phyloP scores from a whole-genome alignment of 2,888 invertebrate genomes.

The Anoplius nigerrimus region DNA sequence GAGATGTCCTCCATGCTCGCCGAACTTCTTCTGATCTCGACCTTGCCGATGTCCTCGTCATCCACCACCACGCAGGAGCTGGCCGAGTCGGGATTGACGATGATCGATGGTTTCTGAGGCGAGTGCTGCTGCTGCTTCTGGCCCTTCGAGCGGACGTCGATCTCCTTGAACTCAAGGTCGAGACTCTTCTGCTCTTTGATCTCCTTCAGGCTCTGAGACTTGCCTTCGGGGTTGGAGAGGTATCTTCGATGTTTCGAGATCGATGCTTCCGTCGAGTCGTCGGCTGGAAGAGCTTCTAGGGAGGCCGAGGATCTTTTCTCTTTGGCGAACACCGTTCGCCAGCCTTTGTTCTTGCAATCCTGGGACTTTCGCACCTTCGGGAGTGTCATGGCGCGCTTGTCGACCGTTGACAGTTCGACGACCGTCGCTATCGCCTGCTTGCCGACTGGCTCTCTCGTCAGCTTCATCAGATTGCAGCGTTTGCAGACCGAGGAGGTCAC shows the following conservation, averaged over 20 bases:
- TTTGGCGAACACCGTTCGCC: constrained; percentile 71
- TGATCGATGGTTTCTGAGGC: constrained; percentile 62
- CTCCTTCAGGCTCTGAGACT: constrained; percentile 46
- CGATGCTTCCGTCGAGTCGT: constrained; percentile 38
- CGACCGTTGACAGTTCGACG: constrained; percentile 55
- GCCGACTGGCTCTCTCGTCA: constrained; percentile 40
- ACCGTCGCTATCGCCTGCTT: constrained; percentile 52
- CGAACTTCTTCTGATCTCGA: constrained; percentile 71
- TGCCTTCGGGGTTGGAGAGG: constrained; percentile 69
- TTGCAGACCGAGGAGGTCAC: constrained; percentile 58
- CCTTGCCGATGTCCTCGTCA: constrained; percentile 61
- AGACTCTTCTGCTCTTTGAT: constrained; percentile 40
- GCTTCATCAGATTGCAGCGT: constrained; percentile 64
- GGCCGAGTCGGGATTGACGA: constrained; percentile 55
- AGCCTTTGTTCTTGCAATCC: constrained; percentile 68
- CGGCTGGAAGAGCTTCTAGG: constrained; percentile 64
- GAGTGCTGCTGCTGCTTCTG: neutral
- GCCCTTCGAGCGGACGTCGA: constrained; percentile 55
- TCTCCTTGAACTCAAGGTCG: constrained; percentile 63
- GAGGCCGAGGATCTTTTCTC: constrained; percentile 71
- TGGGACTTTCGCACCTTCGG: constrained; percentile 69
- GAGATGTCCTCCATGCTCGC: constrained; percentile 74
- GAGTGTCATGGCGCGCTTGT: constrained; percentile 71
- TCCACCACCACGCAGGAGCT: constrained; percentile 50
- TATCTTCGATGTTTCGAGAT: constrained; percentile 65